A percentile compares a stretch with the other conserved stretches of the same genome.
Evolutionary conservation across 2,113 vertebrate genomes (phyloP).

Genomic region (Marmota monax): DNA sequence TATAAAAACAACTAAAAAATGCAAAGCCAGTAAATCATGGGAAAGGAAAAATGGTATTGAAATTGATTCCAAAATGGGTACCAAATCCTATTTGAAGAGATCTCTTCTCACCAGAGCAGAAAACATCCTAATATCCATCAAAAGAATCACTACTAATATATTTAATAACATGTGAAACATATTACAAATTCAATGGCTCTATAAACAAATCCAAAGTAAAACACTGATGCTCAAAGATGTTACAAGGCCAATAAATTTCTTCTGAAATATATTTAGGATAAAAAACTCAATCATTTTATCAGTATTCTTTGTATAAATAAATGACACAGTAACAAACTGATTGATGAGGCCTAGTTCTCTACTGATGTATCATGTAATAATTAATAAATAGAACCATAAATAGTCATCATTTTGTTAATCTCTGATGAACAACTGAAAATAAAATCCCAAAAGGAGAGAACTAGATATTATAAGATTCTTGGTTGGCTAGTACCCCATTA

Average conservation of each 20-base stretch:
- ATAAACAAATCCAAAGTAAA: not conserved
- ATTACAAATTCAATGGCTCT: not conserved
- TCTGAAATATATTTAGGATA: not conserved
- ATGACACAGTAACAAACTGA: not conserved
- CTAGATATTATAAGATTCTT: not conserved
- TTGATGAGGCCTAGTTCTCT: not conserved
- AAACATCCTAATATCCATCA: not conserved
- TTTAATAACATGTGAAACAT: not conserved
- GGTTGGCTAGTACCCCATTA: not conserved
- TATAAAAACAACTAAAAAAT: not conserved
- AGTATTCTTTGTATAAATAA: not conserved
- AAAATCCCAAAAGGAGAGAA: not conserved
- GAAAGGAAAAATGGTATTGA: not conserved
- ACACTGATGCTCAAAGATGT: not conserved
- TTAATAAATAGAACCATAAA: not conserved
- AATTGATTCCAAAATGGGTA: not conserved
- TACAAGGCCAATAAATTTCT: not conserved
- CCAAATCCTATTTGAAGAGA: not conserved
- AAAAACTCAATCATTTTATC: not conserved
- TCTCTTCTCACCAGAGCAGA: not conserved
- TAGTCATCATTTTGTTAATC: not conserved
- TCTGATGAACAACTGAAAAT: not conserved
- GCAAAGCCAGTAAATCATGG: too few species aligned
- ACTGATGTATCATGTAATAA: not conserved
- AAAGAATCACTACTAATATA: not conserved